Conservation (phyloP, 2,113 vertebrate species). For the Halichoeres trimaculatus region DNA sequence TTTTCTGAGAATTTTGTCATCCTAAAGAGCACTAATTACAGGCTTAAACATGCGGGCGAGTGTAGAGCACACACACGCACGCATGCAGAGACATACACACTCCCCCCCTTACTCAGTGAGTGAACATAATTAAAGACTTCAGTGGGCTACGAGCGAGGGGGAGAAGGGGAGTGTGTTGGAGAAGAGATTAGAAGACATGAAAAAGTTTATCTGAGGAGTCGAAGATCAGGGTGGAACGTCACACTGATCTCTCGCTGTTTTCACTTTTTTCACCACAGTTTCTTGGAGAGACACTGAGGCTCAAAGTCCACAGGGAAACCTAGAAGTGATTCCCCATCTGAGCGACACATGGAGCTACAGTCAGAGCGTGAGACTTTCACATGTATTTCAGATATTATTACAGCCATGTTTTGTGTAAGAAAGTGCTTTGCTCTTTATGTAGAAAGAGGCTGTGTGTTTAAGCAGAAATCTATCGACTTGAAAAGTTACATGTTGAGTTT, state of each 20-base stretch:
- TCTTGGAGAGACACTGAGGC: neutral
- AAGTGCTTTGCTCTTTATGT: too few relatives aligned
- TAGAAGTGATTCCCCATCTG: too few relatives aligned
- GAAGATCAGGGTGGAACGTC: constrained; percentile 50
- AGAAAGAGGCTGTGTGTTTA: too few relatives aligned
- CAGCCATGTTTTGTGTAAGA: too few relatives aligned
- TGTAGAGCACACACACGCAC: constrained; percentile 46
- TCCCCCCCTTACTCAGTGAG: constrained; percentile 65
- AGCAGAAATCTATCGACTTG: too few relatives aligned
- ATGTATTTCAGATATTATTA: too few relatives aligned
- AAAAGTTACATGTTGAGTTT: too few relatives aligned
- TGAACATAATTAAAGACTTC: constrained; percentile 78
- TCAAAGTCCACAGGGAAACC: too few relatives aligned
- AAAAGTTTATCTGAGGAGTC: constrained; percentile 61
- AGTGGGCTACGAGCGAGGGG: constrained; percentile 67
- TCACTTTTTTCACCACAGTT: constrained; percentile 21
- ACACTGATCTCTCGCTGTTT: neutral
- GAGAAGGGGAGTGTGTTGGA: constrained; percentile 31
- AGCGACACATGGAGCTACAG: too few relatives aligned
- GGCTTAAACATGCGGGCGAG: constrained; percentile 68
- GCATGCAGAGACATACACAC: constrained; percentile 54
- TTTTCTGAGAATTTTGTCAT: constrained; percentile 77
- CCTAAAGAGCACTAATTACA: constrained; percentile 79
- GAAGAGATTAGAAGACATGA: constrained; percentile 58
- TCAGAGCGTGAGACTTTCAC: too few relatives aligned